Conservation (phyloP, 2,113 vertebrate genomes). For the Leucopternis melanops region DNA sequence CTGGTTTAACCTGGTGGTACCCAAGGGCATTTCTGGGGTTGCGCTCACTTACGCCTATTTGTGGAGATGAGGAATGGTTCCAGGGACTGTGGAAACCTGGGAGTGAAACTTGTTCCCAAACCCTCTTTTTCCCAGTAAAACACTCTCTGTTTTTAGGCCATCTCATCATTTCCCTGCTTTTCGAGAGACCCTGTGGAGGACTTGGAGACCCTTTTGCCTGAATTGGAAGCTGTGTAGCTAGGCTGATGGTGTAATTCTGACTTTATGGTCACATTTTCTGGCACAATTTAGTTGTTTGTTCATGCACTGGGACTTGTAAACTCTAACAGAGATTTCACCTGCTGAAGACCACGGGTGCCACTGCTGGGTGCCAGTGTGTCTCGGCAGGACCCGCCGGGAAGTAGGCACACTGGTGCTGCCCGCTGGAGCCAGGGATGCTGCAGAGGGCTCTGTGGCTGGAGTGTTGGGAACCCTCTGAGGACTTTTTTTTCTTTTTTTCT, state of each 20-base stretch:
- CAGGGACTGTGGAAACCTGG: background rate
- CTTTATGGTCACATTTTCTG: background rate
- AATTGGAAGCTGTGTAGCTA: fast-evolving
- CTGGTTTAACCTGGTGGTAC: background rate
- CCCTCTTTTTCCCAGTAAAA: background rate
- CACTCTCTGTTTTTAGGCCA: background rate
- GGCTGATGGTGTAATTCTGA: background rate
- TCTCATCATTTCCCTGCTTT: background rate
- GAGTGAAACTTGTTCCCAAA: background rate
- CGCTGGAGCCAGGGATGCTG: background rate
- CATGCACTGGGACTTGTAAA: background rate
- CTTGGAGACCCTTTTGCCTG: background rate
- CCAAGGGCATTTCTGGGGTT: background rate
- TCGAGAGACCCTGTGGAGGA: background rate
- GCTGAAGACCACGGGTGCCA: background rate
- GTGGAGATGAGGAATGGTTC: background rate
- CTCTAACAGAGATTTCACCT: too few relatives aligned
- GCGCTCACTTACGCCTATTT: background rate
- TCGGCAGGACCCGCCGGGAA: background rate
- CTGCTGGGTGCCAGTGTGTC: background rate
- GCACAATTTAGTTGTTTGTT: background rate
- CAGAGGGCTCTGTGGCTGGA: fast-evolving
- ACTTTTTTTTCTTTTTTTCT: background rate
- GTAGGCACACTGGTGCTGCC: too few relatives aligned
- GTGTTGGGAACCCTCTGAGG: background rate